phyloP scores from a whole-genome alignment of 2,113 vertebrate species.

The Fulica atra region DNA sequence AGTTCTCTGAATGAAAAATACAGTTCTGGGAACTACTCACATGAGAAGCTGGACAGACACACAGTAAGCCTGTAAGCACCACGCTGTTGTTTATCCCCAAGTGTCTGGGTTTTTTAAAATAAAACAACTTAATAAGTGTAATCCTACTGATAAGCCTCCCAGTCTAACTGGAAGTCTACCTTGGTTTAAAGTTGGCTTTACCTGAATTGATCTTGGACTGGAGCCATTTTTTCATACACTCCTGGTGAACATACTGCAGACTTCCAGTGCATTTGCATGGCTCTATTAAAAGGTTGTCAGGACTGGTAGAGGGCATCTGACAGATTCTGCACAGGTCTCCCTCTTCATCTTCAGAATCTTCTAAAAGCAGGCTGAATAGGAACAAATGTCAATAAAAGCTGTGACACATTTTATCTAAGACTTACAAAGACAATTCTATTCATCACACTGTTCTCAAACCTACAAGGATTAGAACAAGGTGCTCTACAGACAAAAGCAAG shows the following conservation, averaged over 20 bases:
- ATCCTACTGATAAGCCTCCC: neutral
- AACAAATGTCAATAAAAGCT: neutral
- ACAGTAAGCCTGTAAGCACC: neutral
- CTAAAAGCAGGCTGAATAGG: slow-evolving; percentile 86
- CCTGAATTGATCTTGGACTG: slow-evolving; percentile 96
- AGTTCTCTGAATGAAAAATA: neutral
- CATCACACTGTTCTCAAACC: neutral
- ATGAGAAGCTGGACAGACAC: neutral
- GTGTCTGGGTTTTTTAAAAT: neutral
- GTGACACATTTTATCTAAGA: neutral
- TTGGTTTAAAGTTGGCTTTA: slow-evolving; percentile 62
- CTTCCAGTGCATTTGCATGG: slow-evolving; percentile 95
- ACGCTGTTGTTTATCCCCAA: neutral
- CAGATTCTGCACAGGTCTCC: slow-evolving; percentile 96
- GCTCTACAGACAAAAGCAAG: neutral
- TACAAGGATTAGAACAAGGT: neutral
- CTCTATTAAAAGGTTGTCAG: slow-evolving; percentile 91
- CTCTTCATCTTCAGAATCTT: slow-evolving; percentile 98
- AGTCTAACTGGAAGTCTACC: neutral
- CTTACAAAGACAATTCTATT: neutral
- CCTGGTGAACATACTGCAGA: slow-evolving; percentile 95
- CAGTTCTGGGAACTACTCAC: neutral
- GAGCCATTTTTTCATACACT: slow-evolving; percentile 98
- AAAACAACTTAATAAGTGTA: neutral
- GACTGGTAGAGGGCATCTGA: slow-evolving; percentile 88